Percentiles rank a stretch among this genome's conserved stretches.
Evolutionary conservation across 2,797 vertebrate species (phyloP).

Genomic region (Channa striata): DNA sequence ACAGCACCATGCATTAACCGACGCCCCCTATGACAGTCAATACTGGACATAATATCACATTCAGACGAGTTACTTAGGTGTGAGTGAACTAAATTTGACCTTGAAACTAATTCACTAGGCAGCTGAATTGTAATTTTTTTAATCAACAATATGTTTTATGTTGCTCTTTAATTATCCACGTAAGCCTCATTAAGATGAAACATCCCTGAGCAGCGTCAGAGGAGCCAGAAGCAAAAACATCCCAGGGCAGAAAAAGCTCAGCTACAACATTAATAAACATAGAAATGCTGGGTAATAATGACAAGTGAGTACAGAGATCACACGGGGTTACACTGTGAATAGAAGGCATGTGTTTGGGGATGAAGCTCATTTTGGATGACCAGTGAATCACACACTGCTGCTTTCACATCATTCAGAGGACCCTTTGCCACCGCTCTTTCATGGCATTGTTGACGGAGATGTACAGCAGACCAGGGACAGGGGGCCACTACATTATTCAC

Average conservation of each 20-base stretch:
- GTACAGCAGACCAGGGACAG: conserved; percentile 12
- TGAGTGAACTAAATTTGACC: conserved; percentile 23
- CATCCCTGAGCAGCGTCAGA: conserved; percentile 19
- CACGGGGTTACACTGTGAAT: not conserved
- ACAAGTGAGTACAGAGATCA: conserved; percentile 20
- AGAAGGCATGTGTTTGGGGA: conserved; percentile 8
- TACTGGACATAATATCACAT: conserved; percentile 27
- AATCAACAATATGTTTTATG: conserved; percentile 30
- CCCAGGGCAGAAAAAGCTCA: conserved; percentile 13
- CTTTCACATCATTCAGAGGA: conserved; percentile 31
- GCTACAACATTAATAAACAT: conserved; percentile 22
- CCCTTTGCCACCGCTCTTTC: no score
- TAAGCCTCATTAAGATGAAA: conserved; percentile 46
- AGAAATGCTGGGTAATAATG: conserved; percentile 6
- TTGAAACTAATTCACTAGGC: conserved; percentile 21
- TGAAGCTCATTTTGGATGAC: conserved; percentile 28
- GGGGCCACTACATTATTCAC: conserved; percentile 68
- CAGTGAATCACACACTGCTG: conserved; percentile 5
- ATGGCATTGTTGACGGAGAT: conserved; percentile 14
- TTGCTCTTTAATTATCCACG: conserved; percentile 44
- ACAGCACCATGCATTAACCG: conserved; percentile 57
- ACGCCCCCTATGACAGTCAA: conserved; percentile 44
- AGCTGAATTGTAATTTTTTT: conserved; percentile 17
- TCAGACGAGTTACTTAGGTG: conserved; percentile 2
- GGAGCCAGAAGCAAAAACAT: conserved; percentile 41